Conservation (phyloP, 2,797 vertebrate species). For the Hephaestus fuliginosus region DNA sequence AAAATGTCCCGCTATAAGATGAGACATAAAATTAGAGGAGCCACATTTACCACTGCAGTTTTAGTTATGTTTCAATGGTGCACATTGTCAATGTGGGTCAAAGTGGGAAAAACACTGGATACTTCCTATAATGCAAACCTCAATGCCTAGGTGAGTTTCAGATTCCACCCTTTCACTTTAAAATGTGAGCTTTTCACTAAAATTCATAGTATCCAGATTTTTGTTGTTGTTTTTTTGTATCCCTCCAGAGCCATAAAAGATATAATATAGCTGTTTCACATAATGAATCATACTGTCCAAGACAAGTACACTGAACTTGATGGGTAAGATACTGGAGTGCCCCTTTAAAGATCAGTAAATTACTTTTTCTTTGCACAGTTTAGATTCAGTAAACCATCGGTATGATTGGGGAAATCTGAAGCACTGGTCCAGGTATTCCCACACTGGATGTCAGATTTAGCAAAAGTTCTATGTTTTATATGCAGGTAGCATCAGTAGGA, state of each 20-base stretch:
- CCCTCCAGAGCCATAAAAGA: not conserved
- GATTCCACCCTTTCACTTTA: not conserved
- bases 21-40: too few species aligned
- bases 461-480: not conserved
- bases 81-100: too few species aligned
- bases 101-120: too few species aligned
- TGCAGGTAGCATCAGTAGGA: not conserved
- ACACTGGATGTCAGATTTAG: not conserved
- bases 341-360: conserved; percentile 9
- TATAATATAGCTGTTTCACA: too few species aligned
- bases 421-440: not conserved
- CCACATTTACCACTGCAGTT: too few species aligned
- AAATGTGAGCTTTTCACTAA: too few species aligned
- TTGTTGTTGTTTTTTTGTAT: too few species aligned
- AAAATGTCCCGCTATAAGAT: not conserved
- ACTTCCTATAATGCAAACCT: too few species aligned
- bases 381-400: not conserved
- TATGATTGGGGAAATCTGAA: not conserved
- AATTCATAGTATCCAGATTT: too few species aligned
- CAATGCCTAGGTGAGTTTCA: not conserved
- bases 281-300: too few species aligned
- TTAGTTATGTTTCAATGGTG: too few species aligned
- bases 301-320: not conserved
- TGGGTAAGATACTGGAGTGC: conserved; percentile 4
- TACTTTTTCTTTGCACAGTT: not conserved